Percentiles rank a stretch among this genome's conserved stretches.
Conservation (phyloP, 2,888 invertebrate genomes). For the Cosmorhoe ocellata region DNA sequence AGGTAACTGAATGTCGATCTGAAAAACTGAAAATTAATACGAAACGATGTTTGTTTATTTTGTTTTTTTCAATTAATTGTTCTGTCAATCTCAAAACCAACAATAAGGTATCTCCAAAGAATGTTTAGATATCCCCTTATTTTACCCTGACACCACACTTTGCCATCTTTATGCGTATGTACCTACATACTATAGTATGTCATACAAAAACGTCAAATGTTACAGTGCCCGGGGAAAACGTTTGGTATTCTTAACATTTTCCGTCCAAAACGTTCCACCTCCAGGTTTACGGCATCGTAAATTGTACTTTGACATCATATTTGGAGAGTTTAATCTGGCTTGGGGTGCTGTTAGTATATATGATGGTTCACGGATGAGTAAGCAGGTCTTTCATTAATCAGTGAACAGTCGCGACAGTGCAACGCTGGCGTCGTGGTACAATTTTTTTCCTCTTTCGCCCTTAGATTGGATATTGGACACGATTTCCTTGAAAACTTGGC, state of each 20-base stretch:
- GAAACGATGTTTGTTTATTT: no score
- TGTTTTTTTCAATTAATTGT: no score
- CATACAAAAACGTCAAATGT: constrained; percentile 81
- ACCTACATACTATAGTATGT: constrained; percentile 44
- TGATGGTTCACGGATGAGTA: constrained; percentile 64
- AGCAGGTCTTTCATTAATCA: constrained; percentile 79
- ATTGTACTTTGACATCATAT: constrained; percentile 4
- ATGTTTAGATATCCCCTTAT: constrained; percentile 29
- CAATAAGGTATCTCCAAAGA: no score
- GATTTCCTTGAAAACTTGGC: constrained; percentile 76
- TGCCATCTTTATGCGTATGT: constrained; percentile 67
- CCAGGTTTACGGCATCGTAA: constrained; percentile 6
- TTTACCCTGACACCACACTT: constrained; percentile 64
- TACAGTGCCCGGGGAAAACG: constrained; percentile 79
- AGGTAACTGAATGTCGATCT: no score
- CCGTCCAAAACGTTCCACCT: constrained; percentile 33
- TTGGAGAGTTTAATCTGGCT: constrained; percentile 28
- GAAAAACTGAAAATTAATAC: no score
- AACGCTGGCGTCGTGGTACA: constrained; percentile 74
- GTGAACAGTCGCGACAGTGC: constrained; percentile 79
- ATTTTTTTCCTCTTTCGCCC: constrained; percentile 79
- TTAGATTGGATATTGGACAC: constrained; percentile 79
- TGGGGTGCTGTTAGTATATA: constrained; percentile 32
- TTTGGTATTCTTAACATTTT: constrained; percentile 71
- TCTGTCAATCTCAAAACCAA: no score